Evolutionary conservation across 1,140 invertebrate species (phyloP).

Genomic region (Nautilus pompilius): DNA sequence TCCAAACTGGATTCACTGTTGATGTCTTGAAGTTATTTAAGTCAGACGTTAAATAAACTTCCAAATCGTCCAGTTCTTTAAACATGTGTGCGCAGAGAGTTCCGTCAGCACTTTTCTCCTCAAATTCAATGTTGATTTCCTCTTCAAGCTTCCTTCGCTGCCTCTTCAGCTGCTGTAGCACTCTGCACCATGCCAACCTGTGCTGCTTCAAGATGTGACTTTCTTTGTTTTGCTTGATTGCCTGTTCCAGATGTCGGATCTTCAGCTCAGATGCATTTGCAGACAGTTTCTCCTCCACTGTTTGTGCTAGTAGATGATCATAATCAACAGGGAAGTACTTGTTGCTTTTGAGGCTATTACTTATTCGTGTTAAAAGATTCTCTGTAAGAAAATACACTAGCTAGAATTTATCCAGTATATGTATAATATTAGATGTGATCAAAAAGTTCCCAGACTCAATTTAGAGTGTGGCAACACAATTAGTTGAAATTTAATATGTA

Average conservation of each 20-base stretch:
- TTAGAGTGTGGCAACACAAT: too few relatives aligned
- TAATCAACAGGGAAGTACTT: constrained; percentile 48
- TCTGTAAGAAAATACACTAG: constrained; percentile 31
- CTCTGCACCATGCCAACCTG: constrained; percentile 14
- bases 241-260: constrained; percentile 44
- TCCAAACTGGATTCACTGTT: too few relatives aligned
- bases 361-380: constrained; percentile 29
- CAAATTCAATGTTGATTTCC: too few relatives aligned
- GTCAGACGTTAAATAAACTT: too few relatives aligned
- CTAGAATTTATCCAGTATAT: too few relatives aligned
- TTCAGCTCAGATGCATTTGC: constrained; percentile 43
- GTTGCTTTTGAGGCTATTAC: constrained; percentile 42
- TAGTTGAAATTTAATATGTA: too few relatives aligned
- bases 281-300: constrained; percentile 41
- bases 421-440: too few relatives aligned
- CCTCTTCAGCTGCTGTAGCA: constrained; percentile 4
- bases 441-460: too few relatives aligned
- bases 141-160: neutral
- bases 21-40: too few relatives aligned
- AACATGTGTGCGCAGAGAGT: too few relatives aligned
- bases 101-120: too few relatives aligned
- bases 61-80: too few relatives aligned
- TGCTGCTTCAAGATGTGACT: constrained; percentile 33
- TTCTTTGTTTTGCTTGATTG: constrained; percentile 47
- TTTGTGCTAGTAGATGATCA: constrained; percentile 34